Percentiles rank a stretch among this genome's conserved stretches.
Evolutionary conservation across 2,797 vertebrate genomes (phyloP).

Genomic region (Myoxocephalus aenaeus): DNA sequence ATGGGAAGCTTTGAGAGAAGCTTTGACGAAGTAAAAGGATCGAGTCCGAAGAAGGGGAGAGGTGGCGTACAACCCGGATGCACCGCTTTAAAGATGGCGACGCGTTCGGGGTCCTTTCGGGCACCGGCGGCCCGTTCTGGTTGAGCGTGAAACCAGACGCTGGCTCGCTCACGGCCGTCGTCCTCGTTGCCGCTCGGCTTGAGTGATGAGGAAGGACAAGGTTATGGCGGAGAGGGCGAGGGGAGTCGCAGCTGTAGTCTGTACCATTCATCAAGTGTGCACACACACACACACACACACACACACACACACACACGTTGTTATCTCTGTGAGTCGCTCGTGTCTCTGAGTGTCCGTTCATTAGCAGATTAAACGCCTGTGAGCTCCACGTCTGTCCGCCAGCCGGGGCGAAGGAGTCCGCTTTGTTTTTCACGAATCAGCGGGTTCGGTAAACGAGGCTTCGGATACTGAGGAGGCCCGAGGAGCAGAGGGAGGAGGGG

Average conservation of each 20-base stretch:
- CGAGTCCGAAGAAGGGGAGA: background rate
- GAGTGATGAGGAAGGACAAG: conserved; percentile 83
- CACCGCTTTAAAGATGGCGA: too few species aligned
- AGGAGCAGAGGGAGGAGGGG: background rate
- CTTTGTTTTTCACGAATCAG: conserved; percentile 55
- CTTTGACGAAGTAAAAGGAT: conserved; percentile 50
- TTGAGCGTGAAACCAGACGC: conserved; percentile 52
- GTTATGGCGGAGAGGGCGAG: conserved; percentile 71
- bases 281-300: conserved; percentile 11
- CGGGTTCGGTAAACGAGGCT: conserved; percentile 46
- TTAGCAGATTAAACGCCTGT: conserved; percentile 19
- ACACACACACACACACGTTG: conserved; percentile 6
- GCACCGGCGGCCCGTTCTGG: conserved; percentile 42
- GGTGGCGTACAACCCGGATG: background rate
- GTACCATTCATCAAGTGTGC: conserved; percentile 66
- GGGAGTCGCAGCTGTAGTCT: conserved; percentile 64
- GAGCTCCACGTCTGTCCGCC: conserved; percentile 20
- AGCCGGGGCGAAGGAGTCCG: conserved; percentile 24
- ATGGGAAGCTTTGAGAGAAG: conserved; percentile 44
- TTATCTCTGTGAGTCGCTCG: conserved; percentile 4
- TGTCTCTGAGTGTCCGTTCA: conserved; percentile 46
- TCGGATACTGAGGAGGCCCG: conserved; percentile 27
- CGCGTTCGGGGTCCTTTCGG: background rate
- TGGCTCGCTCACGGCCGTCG: conserved; percentile 46
- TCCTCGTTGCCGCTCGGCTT: conserved; percentile 56